Conservation (phyloP, 2,797 vertebrate genomes). For the Anableps anableps region DNA sequence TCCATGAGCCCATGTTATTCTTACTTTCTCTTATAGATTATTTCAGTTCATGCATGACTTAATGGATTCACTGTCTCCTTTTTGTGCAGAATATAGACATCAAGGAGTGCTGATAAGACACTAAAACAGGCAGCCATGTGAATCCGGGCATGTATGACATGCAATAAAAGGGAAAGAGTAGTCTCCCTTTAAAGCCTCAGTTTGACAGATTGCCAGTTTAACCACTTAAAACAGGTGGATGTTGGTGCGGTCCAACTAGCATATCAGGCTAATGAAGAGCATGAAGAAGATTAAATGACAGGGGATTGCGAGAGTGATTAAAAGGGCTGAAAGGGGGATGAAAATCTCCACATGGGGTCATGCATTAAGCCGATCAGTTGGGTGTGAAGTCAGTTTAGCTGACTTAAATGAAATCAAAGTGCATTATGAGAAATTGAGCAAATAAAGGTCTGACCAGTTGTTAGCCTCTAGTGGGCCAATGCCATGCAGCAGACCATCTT, state of each 20-base stretch:
- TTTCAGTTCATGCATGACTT: slow-evolving; percentile 42
- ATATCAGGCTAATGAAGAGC: slow-evolving; percentile 54
- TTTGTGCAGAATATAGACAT: slow-evolving; percentile 53
- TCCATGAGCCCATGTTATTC: slow-evolving; percentile 36
- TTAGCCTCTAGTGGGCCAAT: neutral
- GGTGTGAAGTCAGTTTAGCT: slow-evolving; percentile 15
- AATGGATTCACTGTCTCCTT: slow-evolving; percentile 63
- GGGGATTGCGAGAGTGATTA: slow-evolving; percentile 18
- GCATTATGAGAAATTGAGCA: neutral
- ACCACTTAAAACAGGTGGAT: slow-evolving; percentile 39
- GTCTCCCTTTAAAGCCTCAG: slow-evolving; percentile 21
- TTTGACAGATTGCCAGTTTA: slow-evolving; percentile 63
- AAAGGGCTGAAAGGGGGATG: slow-evolving; percentile 1
- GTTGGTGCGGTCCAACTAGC: slow-evolving; percentile 29
- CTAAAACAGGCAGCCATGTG: slow-evolving; percentile 55
- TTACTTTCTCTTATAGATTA: slow-evolving; percentile 30
- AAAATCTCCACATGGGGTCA: slow-evolving; percentile 24
- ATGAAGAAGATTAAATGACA: slow-evolving; percentile 37
- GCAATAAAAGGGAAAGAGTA: slow-evolving; percentile 10
- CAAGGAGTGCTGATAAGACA: slow-evolving; percentile 71
- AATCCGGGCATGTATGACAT: slow-evolving; percentile 26
- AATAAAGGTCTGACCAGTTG: neutral
- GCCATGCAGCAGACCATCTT: neutral
- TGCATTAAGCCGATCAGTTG: slow-evolving; percentile 1
- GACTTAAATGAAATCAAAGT: neutral